Evolutionary conservation across 2,113 vertebrate species (phyloP).

Genomic region (Calidris pugnax): DNA sequence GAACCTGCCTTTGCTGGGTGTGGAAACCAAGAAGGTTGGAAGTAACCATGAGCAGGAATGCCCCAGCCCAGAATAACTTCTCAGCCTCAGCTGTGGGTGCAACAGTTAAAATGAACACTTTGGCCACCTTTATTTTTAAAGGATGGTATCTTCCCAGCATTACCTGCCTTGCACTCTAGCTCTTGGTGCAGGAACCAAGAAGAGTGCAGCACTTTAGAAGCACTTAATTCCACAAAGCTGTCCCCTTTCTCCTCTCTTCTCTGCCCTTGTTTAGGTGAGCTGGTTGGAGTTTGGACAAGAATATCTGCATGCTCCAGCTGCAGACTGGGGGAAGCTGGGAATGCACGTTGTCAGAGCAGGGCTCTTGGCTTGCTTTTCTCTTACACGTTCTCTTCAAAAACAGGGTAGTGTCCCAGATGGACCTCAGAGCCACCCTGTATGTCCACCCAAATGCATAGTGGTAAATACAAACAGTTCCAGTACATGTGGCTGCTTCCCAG

Average conservation of each 20-base stretch:
- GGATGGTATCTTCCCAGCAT: neutral
- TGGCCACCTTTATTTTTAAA: neutral
- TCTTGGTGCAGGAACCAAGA: neutral
- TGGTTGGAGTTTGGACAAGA: neutral
- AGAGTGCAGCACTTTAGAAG: neutral
- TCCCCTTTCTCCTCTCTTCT: neutral
- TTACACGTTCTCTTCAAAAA: neutral
- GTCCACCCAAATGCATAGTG: neutral
- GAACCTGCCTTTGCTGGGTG: neutral
- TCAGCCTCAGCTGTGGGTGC: neutral
- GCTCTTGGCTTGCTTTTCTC: neutral
- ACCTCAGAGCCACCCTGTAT: neutral
- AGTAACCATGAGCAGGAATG: neutral
- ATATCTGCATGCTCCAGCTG: rapidly evolving
- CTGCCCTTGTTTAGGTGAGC: neutral
- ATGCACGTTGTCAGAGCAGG: too few species aligned
- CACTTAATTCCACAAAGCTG: neutral
- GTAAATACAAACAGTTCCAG: neutral
- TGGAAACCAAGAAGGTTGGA: neutral
- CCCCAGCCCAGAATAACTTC: neutral
- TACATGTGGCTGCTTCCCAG: neutral
- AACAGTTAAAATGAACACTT: neutral
- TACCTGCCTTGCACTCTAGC: neutral
- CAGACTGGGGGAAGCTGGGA: neutral
- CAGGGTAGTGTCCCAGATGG: neutral